These are phyloP conservation scores for Pipistrellus pipistrellus DNA, from an alignment of 2,797 vertebrate genomes.

Conservation along the genomic window DNA sequence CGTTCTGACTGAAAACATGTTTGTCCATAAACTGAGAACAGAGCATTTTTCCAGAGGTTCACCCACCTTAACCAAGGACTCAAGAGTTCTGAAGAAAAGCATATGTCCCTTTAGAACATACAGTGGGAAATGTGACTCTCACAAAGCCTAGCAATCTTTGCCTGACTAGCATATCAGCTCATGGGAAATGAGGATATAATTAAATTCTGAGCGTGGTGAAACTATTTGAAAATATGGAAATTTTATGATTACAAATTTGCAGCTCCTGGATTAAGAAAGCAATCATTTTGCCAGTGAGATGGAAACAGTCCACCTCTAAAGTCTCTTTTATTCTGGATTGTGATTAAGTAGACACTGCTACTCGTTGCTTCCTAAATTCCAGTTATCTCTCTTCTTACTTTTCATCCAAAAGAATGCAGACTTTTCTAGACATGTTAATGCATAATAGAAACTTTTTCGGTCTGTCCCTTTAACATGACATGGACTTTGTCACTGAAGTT, in stretches of 20 bases:
- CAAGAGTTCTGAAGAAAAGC: not conserved
- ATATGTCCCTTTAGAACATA: not conserved
- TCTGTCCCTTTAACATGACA: not conserved
- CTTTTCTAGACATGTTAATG: not conserved
- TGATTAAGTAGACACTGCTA: not conserved
- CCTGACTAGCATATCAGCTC: not conserved
- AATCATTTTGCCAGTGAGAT: not conserved
- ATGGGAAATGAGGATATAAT: not conserved
- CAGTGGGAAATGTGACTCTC: not conserved
- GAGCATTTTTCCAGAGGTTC: not conserved
- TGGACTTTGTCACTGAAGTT: not conserved
- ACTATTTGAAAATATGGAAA: not conserved
- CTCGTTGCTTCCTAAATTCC: not conserved
- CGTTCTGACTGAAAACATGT: not conserved
- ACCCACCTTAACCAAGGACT: not conserved
- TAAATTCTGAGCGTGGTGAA: not conserved
- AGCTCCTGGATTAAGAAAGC: not conserved
- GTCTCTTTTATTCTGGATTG: not conserved
- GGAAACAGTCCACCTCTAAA: not conserved
- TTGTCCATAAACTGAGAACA: not conserved
- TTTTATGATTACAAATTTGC: not conserved
- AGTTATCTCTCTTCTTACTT: not conserved
- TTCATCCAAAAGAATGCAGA: not conserved
- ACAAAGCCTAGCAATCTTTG: not conserved
- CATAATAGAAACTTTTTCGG: not conserved